Percentiles rank a stretch among this genome's conserved stretches.
Conservation (phyloP, 2,888 invertebrate species). For the Apamea anceps region DNA sequence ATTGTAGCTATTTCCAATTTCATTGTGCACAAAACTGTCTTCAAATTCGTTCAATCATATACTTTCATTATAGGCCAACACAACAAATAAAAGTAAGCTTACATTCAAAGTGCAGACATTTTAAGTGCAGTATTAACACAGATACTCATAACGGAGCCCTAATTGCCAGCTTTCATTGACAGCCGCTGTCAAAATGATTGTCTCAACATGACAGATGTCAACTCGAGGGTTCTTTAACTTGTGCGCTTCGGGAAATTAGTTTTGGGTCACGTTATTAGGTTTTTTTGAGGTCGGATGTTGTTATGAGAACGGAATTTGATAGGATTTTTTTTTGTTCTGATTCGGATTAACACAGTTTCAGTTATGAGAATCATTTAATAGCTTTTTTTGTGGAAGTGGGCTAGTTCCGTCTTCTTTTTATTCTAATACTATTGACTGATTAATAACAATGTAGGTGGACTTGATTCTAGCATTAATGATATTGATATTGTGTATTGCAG, state of each 20-base stretch:
- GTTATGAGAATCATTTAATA: background rate
- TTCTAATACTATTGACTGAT: background rate
- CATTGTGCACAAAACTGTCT: background rate
- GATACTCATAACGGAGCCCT: slow-evolving; percentile 62
- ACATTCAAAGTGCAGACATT: slow-evolving; percentile 36
- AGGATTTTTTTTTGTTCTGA: background rate
- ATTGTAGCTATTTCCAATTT: background rate
- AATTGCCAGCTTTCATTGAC: slow-evolving; percentile 75
- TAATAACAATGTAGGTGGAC: slow-evolving; percentile 13
- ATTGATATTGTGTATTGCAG: slow-evolving; percentile 28
- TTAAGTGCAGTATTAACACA: slow-evolving; percentile 63
- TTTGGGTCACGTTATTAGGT: slow-evolving; percentile 24
- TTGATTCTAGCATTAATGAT: slow-evolving; percentile 7
- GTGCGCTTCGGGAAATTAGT: slow-evolving; percentile 43
- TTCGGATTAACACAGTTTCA: background rate
- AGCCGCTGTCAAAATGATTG: slow-evolving; percentile 74
- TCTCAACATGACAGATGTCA: slow-evolving; percentile 81
- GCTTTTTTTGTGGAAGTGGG: background rate
- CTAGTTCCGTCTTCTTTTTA: background rate
- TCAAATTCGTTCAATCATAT: slow-evolving; percentile 7
- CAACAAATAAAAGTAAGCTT: slow-evolving; percentile 51
- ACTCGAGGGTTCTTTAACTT: slow-evolving; percentile 65
- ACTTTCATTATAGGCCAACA: slow-evolving; percentile 21
- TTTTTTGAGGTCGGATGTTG: slow-evolving; percentile 13
- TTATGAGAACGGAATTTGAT: background rate